phyloP scores from a whole-genome alignment of 2,888 invertebrate genomes.

The Syritta pipiens region DNA sequence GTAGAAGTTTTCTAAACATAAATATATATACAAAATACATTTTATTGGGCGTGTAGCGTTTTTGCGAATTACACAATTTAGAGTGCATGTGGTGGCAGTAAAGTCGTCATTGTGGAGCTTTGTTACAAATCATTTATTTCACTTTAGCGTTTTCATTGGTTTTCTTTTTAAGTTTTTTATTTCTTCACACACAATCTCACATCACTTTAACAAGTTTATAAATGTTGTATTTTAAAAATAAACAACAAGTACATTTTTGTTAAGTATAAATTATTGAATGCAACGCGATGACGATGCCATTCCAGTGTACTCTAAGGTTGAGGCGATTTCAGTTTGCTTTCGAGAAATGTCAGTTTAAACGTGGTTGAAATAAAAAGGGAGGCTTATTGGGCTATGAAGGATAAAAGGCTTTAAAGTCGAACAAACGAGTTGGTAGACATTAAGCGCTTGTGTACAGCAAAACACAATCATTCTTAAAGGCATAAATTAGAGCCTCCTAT shows the following conservation, averaged over 20 bases:
- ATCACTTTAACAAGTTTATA: not conserved
- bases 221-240: conserved; percentile 3
- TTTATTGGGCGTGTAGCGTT: conserved; percentile 38
- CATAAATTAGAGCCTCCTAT: too few relatives aligned
- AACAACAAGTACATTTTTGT: conserved; percentile 26
- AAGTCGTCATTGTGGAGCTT: conserved; percentile 43
- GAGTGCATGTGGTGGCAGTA: conserved; percentile 53
- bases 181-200: not conserved
- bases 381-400: too few relatives aligned
- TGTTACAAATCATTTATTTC: conserved; percentile 21
- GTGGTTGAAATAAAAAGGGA: too few relatives aligned
- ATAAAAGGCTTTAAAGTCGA: too few relatives aligned
- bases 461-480: too few relatives aligned
- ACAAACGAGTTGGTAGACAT: too few relatives aligned
- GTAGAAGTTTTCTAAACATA: conserved; percentile 31
- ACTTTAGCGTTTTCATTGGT: not conserved
- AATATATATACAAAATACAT: conserved; percentile 18
- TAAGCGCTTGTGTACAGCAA: too few relatives aligned
- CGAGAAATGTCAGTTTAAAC: conserved; percentile 6
- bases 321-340: conserved; percentile 23
- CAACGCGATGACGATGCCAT: conserved; percentile 51
- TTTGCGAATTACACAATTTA: conserved; percentile 33
- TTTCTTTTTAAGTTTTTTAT: not conserved
- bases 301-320: conserved; percentile 36
- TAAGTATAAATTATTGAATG: not conserved